Percentiles rank a stretch among this genome's conserved stretches.
Conservation (phyloP, 2,113 vertebrate genomes). For the Chauna torquata region DNA sequence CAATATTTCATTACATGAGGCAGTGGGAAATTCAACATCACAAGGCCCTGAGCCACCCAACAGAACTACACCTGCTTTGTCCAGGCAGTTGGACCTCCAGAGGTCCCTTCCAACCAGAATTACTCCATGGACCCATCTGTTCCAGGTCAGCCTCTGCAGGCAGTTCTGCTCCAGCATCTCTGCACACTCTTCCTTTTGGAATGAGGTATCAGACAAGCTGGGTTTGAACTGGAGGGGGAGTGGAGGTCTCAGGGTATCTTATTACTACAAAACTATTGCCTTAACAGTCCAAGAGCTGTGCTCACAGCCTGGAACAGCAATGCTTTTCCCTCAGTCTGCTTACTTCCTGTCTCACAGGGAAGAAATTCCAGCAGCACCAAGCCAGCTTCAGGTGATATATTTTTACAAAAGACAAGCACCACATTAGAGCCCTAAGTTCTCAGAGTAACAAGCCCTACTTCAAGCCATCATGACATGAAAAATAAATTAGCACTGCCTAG, state of each 20-base stretch:
- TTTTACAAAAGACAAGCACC: not conserved
- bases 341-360: not conserved
- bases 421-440: not conserved
- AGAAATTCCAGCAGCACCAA: not conserved
- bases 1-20: not conserved
- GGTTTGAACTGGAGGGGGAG: fast-evolving
- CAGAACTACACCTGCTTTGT: not conserved
- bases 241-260: not conserved
- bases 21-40: not conserved
- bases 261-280: not conserved
- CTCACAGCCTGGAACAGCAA: not conserved
- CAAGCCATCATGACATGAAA: not conserved
- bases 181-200: not conserved
- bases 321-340: not conserved
- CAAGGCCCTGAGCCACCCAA: not conserved
- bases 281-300: not conserved
- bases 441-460: not conserved
- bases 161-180: not conserved
- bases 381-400: not conserved
- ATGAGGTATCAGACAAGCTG: not conserved
- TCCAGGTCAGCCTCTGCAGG: not conserved
- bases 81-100: not conserved
- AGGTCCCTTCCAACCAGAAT: not conserved
- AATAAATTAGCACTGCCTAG: fast-evolving
- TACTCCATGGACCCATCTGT: not conserved